These are phyloP conservation scores for Blastobasis adustella DNA, from an alignment of 2,888 invertebrate genomes.

Conservation along the genomic window DNA sequence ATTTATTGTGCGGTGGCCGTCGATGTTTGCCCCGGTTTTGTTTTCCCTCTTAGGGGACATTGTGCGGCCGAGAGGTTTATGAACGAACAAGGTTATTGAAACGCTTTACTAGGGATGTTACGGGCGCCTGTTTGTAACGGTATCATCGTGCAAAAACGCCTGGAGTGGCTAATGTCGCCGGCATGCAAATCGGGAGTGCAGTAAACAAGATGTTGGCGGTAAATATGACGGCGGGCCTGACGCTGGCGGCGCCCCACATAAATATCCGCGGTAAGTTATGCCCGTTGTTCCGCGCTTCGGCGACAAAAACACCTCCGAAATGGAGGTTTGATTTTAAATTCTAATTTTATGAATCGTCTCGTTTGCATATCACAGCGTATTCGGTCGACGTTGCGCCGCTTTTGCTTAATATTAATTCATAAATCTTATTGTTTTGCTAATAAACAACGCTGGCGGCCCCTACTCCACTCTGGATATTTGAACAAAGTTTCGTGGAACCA, in stretches of 20 bases:
- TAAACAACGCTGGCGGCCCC: background rate
- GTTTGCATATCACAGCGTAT: constrained; percentile 55
- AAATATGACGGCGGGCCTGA: constrained; percentile 49
- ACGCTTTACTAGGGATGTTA: too few relatives aligned
- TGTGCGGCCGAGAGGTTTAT: too few relatives aligned
- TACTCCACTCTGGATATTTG: too few relatives aligned
- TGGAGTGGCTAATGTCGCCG: constrained; percentile 5
- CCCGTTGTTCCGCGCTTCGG: constrained; percentile 39
- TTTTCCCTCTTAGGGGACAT: too few relatives aligned
- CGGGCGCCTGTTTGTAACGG: too few relatives aligned
- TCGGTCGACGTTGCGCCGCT: too few relatives aligned
- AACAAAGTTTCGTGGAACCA: too few relatives aligned
- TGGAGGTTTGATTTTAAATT: constrained; percentile 68
- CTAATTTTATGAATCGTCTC: constrained; percentile 64
- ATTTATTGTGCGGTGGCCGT: too few relatives aligned
- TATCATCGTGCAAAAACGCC: too few relatives aligned
- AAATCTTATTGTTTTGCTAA: background rate
- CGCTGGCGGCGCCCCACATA: constrained; percentile 53
- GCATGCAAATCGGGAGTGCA: constrained; percentile 25
- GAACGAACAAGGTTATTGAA: too few relatives aligned
- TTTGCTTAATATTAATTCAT: too few relatives aligned
- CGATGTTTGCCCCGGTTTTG: too few relatives aligned
- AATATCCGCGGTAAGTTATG: constrained; percentile 60
- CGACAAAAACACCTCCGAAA: constrained; percentile 60
- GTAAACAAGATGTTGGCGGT: constrained; percentile 42